Conservation (phyloP, 2,888 invertebrate genomes). For the Seira ritae region DNA sequence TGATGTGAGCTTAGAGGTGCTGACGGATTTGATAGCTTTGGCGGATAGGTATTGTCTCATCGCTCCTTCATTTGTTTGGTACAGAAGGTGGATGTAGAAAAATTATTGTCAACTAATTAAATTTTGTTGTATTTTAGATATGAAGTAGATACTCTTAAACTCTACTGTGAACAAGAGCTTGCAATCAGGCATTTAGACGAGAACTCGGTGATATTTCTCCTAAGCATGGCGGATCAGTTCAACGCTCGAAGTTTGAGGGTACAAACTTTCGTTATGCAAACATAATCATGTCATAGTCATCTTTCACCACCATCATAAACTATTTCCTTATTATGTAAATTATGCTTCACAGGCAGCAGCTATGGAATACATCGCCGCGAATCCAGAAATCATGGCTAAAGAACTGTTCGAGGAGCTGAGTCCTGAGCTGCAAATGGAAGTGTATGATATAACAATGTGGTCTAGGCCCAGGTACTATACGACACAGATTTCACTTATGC, state of each 20-base stretch:
- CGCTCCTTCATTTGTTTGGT: no score
- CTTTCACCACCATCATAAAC: not conserved
- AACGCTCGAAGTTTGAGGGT: slow-evolving; percentile 80
- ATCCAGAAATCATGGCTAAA: slow-evolving; percentile 78
- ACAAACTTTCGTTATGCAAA: slow-evolving; percentile 67
- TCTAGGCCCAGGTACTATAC: slow-evolving; percentile 75
- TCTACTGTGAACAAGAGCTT: slow-evolving; percentile 81
- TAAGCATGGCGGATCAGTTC: slow-evolving; percentile 83
- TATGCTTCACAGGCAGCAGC: slow-evolving; percentile 76
- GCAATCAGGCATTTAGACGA: slow-evolving; percentile 79
- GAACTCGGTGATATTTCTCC: slow-evolving; percentile 81
- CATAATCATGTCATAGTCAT: not conserved
- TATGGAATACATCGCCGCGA: slow-evolving; percentile 78
- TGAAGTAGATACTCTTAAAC: slow-evolving; percentile 81
- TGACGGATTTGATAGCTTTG: slow-evolving; percentile 81
- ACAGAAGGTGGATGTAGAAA: no score
- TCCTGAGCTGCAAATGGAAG: slow-evolving; percentile 79
- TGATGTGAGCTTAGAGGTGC: slow-evolving; percentile 69
- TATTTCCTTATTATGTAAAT: slow-evolving; percentile 18
- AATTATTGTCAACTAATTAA: not conserved
- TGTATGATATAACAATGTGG: slow-evolving; percentile 78
- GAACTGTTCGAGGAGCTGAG: slow-evolving; percentile 80
- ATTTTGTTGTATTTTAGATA: slow-evolving; percentile 75
- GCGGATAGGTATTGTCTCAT: slow-evolving; percentile 81
- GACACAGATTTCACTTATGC: not conserved